Conservation (phyloP, 2,113 vertebrate species). For the Plotosus lineatus region DNA sequence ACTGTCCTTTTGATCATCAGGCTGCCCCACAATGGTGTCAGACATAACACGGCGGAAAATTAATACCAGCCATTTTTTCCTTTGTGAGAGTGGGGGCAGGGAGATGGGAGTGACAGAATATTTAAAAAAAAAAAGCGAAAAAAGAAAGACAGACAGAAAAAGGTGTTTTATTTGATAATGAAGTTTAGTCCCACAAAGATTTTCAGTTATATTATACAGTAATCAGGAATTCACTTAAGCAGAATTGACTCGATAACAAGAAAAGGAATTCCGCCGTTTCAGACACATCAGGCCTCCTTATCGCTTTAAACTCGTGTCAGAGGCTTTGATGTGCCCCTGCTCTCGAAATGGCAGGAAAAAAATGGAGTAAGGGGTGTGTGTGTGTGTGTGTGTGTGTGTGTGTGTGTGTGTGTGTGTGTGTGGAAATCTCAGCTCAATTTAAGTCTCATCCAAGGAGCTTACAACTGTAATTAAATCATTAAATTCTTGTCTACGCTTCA, state of each 20-base stretch:
- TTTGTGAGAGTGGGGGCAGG: conserved; percentile 9
- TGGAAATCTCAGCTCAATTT: conserved; percentile 99
- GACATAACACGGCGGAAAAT: conserved; percentile 53
- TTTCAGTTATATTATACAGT: conserved; percentile 67
- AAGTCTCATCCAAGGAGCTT: conserved; percentile 99
- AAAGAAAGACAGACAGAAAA: conserved; percentile 50
- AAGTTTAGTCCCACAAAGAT: conserved; percentile 64
- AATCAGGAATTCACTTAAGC: conserved; percentile 81
- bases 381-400: conserved; percentile 39
- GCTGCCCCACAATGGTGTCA: conserved; percentile 48
- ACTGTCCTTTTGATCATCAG: conserved; percentile 44
- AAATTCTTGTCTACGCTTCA: conserved; percentile 99
- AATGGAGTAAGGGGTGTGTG: neutral
- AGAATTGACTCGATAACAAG: conserved; percentile 74
- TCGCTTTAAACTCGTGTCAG: conserved; percentile 88
- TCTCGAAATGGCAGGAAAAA: conserved; percentile 81
- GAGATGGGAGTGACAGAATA: neutral
- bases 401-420: conserved; percentile 26
- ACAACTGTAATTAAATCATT: conserved; percentile 99
- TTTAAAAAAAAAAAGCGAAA: conserved; percentile 28
- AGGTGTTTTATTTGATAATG: conserved; percentile 65
- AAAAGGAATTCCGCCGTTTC: conserved; percentile 73
- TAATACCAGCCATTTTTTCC: conserved; percentile 54
- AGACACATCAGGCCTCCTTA: conserved; percentile 80
- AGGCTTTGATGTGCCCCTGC: conserved; percentile 90